phyloP scores from a whole-genome alignment of 2,113 vertebrate genomes.

The Oenanthe oenanthe region DNA sequence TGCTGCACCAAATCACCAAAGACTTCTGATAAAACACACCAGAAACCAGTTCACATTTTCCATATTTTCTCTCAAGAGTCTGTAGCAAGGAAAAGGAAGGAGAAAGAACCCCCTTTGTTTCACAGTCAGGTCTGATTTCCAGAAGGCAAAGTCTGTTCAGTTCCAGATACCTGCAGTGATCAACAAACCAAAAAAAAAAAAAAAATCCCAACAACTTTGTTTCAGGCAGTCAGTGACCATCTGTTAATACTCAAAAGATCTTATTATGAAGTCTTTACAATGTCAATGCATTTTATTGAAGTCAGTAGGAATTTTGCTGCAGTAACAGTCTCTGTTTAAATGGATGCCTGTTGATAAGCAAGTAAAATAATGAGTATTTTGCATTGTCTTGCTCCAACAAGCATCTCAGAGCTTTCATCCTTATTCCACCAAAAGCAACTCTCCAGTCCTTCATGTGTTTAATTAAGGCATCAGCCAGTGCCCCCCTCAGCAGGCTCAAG shows the following conservation, averaged over 20 bases:
- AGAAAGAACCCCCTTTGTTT: slow-evolving; percentile 32
- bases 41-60: background rate
- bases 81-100: background rate
- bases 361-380: slow-evolving; percentile 52
- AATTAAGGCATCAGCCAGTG: background rate
- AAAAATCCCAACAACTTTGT: slow-evolving; percentile 41
- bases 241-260: slow-evolving; percentile 71
- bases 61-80: background rate
- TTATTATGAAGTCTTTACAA: slow-evolving; percentile 57
- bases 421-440: background rate
- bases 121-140: slow-evolving; percentile 51
- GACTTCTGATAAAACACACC: background rate
- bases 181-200: slow-evolving; percentile 47
- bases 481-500: background rate
- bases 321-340: slow-evolving; percentile 37
- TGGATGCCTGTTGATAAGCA: slow-evolving; percentile 16
- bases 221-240: slow-evolving; percentile 69
- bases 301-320: slow-evolving; percentile 60
- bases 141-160: slow-evolving; percentile 61
- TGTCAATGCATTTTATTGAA: slow-evolving; percentile 52
- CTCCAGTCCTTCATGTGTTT: background rate
- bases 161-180: slow-evolving; percentile 68
- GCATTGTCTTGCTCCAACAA: slow-evolving; percentile 18
- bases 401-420: slow-evolving; percentile 38
- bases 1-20: background rate